Evolutionary conservation across 1,140 invertebrate genomes (phyloP).

Genomic region (Musca domestica): DNA sequence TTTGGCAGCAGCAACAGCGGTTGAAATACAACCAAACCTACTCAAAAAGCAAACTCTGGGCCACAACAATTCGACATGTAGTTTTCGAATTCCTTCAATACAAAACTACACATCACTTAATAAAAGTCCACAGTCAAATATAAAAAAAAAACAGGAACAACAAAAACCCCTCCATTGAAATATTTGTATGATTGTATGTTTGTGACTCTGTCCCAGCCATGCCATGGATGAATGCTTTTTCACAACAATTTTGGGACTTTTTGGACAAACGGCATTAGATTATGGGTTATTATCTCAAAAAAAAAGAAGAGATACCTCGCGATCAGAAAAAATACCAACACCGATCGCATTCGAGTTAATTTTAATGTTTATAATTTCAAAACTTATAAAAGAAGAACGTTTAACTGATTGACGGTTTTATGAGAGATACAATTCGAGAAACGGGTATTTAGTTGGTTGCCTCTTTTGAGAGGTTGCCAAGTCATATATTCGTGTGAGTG

Average conservation of each 20-base stretch:
- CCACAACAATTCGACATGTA: too few relatives aligned
- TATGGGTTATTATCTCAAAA: conserved; percentile 15
- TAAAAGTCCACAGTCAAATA: too few relatives aligned
- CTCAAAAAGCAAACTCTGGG: not conserved
- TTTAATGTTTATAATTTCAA: conserved; percentile 38
- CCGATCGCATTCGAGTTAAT: conserved; percentile 7
- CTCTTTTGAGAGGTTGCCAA: too few relatives aligned
- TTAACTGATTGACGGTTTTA: conserved; percentile 45
- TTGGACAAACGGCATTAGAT: conserved; percentile 29
- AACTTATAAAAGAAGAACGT: conserved; percentile 31
- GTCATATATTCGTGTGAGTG: too few relatives aligned
- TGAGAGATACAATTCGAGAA: conserved; percentile 30
- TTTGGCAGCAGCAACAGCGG: not conserved
- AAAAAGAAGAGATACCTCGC: not conserved
- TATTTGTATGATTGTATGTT: conserved; percentile 18
- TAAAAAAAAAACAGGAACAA: not conserved
- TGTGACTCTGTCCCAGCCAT: not conserved
- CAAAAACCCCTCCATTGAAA: not conserved
- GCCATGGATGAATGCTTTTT: not conserved
- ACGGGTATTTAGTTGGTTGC: not conserved
- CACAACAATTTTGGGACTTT: not conserved
- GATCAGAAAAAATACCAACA: not conserved
- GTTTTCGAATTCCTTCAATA: too few relatives aligned
- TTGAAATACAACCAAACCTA: not conserved
- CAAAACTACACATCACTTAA: too few relatives aligned